These are phyloP conservation scores for Epizoanthus fatuus DNA, from an alignment of 92 coral and sea anemone species.

Conservation along the genomic window DNA sequence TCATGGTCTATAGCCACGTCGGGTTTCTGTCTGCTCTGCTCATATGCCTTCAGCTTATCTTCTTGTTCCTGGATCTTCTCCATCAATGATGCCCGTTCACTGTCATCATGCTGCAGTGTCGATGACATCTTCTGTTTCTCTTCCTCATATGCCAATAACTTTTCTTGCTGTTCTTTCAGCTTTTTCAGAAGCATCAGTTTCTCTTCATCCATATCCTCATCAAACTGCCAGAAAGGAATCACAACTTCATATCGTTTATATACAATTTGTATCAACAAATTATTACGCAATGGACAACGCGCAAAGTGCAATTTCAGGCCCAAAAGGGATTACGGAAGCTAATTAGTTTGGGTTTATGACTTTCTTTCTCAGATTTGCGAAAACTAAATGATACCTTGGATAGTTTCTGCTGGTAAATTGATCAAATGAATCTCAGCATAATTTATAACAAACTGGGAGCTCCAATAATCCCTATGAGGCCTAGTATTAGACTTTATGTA, in stretches of 20 bases:
- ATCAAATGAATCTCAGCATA: no score
- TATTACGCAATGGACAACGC: no score
- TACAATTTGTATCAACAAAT: background rate
- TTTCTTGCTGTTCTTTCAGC: slow-evolving; percentile 79
- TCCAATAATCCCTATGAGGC: no score
- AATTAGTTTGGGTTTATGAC: no score
- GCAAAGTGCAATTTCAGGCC: no score
- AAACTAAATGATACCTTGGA: no score
- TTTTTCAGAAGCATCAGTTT: slow-evolving; percentile 69
- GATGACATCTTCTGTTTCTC: slow-evolving; percentile 45
- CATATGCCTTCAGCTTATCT: slow-evolving; percentile 77
- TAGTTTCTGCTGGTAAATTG: no score
- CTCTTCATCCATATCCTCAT: slow-evolving; percentile 58
- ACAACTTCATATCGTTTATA: background rate
- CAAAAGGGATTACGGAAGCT: no score
- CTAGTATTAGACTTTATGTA: no score
- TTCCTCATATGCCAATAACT: slow-evolving; percentile 77
- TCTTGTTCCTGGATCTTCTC: slow-evolving; percentile 63
- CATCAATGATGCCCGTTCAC: background rate
- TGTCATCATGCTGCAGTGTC: slow-evolving; percentile 12
- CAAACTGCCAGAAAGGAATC: slow-evolving; percentile 29
- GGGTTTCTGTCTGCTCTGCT: slow-evolving; percentile 73
- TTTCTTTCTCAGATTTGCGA: no score
- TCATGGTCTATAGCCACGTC: slow-evolving; percentile 79
- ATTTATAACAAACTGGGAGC: no score